These are phyloP conservation scores for Ichneumon xanthorius DNA, from an alignment of 2,888 invertebrate genomes.

Conservation along the genomic window DNA sequence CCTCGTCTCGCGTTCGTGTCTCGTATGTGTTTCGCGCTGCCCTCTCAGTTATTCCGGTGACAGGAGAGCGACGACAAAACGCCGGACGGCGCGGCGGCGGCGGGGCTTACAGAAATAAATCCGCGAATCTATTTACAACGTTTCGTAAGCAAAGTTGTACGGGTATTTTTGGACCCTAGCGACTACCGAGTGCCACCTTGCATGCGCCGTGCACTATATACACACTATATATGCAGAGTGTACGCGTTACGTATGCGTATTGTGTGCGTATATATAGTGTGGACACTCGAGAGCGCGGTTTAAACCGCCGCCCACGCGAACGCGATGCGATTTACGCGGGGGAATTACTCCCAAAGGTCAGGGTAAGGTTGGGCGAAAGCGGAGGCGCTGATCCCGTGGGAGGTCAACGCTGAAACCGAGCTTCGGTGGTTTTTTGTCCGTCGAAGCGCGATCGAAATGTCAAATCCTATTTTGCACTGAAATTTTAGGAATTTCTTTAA, in stretches of 20 bases:
- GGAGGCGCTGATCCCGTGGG: constrained; percentile 28
- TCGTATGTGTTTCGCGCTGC: neutral
- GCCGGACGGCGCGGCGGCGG: constrained; percentile 8
- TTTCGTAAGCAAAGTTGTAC: constrained; percentile 54
- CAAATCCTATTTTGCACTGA: neutral
- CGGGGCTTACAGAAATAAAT: constrained; percentile 52
- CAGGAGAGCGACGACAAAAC: constrained; percentile 39
- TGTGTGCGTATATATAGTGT: neutral
- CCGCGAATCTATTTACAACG: constrained; percentile 57
- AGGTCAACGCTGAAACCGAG: constrained; percentile 35
- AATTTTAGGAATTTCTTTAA: too few species aligned
- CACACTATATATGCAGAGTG: neutral
- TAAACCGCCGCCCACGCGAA: constrained; percentile 57
- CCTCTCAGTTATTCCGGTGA: constrained; percentile 38
- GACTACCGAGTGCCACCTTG: constrained; percentile 22
- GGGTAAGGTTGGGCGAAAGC: constrained; percentile 66
- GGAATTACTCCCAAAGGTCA: constrained; percentile 62
- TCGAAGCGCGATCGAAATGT: neutral
- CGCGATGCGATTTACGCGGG: constrained; percentile 36
- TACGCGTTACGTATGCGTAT: neutral
- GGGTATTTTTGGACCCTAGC: constrained; percentile 51
- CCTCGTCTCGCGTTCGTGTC: neutral
- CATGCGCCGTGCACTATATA: constrained; percentile 25
- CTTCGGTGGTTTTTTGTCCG: constrained; percentile 27
- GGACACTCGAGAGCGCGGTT: constrained; percentile 1